A percentile compares a stretch with the other conserved stretches of the same genome.
phyloP scores from a whole-genome alignment of 1,140 invertebrate genomes.

The Anadara kagoshimensis region DNA sequence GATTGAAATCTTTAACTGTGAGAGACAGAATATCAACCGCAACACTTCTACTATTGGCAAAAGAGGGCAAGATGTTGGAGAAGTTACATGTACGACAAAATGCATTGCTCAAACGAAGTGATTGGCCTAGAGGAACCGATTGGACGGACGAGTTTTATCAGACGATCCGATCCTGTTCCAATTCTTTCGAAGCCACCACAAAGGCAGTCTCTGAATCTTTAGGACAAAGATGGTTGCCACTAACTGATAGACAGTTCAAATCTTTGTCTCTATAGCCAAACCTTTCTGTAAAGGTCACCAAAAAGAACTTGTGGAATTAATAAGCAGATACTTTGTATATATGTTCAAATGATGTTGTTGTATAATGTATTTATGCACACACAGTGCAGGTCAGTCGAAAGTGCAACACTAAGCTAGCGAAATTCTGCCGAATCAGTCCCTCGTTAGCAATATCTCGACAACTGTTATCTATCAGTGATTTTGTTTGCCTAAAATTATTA shows the following conservation, averaged over 20 bases:
- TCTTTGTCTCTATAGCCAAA: too few species aligned
- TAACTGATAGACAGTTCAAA: slow-evolving; percentile 82
- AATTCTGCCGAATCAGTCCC: too few species aligned
- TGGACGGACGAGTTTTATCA: slow-evolving; percentile 81
- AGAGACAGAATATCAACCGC: slow-evolving; percentile 87
- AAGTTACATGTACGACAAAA: slow-evolving; percentile 83
- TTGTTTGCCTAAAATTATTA: too few species aligned
- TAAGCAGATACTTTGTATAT: too few species aligned
- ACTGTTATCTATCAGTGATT: too few species aligned
- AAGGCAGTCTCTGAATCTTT: slow-evolving; percentile 82
- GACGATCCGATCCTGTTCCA: slow-evolving; percentile 78
- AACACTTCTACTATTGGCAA: slow-evolving; percentile 84
- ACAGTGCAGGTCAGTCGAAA: too few species aligned
- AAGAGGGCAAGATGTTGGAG: slow-evolving; percentile 78
- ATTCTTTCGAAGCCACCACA: slow-evolving; percentile 81
- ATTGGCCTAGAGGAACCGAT: slow-evolving; percentile 75
- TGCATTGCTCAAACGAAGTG: slow-evolving; percentile 74
- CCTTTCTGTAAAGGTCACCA: too few species aligned
- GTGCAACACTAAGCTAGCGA: too few species aligned
- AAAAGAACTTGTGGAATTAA: too few species aligned
- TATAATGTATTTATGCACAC: too few species aligned
- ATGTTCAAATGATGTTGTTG: too few species aligned
- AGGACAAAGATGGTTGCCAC: slow-evolving; percentile 82
- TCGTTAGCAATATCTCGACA: too few species aligned
- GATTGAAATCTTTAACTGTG: slow-evolving; percentile 82